A percentile compares a stretch with the other conserved stretches of the same genome.
phyloP scores from a whole-genome alignment of 1,140 invertebrate genomes.

The Dendroctonus ponderosae region DNA sequence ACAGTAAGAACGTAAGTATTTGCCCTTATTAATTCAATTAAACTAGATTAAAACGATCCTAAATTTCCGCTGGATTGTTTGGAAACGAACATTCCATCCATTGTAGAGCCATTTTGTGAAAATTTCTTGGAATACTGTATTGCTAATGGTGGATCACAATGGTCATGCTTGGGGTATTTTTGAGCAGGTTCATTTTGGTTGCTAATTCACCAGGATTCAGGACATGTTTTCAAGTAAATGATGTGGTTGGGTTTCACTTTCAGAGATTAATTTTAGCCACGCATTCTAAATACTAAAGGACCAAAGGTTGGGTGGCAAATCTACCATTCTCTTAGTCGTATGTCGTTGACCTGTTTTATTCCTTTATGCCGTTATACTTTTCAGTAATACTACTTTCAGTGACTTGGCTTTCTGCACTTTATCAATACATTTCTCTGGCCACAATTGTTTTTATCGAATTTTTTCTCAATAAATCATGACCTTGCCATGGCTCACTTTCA shows the following conservation, averaged over 20 bases:
- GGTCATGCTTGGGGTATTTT: conserved; percentile 13
- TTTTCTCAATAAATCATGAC: conserved; percentile 19
- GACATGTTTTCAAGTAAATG: too few relatives aligned
- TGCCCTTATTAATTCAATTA: background rate
- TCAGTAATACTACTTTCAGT: conserved; percentile 10
- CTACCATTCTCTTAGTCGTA: conserved; percentile 15
- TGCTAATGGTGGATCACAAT: conserved; percentile 27
- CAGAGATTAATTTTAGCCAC: background rate
- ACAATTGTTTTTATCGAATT: conserved; percentile 6
- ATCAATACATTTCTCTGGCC: background rate
- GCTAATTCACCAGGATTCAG: too few relatives aligned
- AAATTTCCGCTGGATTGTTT: too few relatives aligned
- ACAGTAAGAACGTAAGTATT: conserved; percentile 47
- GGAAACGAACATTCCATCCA: too few relatives aligned
- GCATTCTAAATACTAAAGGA: background rate
- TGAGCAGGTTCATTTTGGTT: background rate
- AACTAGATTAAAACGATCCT: too few relatives aligned
- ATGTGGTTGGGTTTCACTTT: too few relatives aligned
- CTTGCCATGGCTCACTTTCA: conserved; percentile 23
- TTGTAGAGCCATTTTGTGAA: background rate
- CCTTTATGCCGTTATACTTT: conserved; percentile 26
- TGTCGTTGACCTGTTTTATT: conserved; percentile 31
- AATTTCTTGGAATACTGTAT: background rate
- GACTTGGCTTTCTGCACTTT: background rate
- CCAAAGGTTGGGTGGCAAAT: conserved; percentile 20